Evolutionary conservation across 2,888 invertebrate genomes (phyloP), one percentile per base, ranked within the genome.

Genomic region (Acleris cristana): DNA sequence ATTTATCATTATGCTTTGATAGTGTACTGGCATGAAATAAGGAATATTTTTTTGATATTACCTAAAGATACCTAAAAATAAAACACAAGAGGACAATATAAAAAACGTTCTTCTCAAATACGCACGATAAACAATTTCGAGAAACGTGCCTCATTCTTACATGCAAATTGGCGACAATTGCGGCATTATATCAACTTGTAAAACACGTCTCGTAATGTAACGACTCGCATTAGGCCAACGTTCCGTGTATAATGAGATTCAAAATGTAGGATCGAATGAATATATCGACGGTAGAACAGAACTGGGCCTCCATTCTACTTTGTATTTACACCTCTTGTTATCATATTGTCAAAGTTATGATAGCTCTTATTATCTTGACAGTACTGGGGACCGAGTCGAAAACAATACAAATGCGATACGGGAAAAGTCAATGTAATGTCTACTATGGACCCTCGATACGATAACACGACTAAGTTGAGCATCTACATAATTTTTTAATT

Each of bases 161-260:
- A 66, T 63, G 62, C 67, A 67, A 67, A 67, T 67, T 63, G 67
- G 58, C 67, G 63, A 67, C 67, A 67, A 67, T 67, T 62, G 67
- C 48, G 58, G 53, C 63, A 67, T 67, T 67, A 63, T 63, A 67
- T 63, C 63, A 62, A 58, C 67, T 67, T 63, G 67, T 67, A 54
- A 62, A 67, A 67, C 67, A 57, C 53, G 66, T 58, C 45, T 16
- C 61, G 66, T 67, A 67, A 67, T 26, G 63, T 63, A 67, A 67
- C 63, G 67, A 63, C 63, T 54, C 63, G 44, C 62, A 58, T 67
- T 67, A 67, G 57, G n/a, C 40, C 57, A 48, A 57, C 67, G 57
- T 61, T 34, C 56, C 54, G 67, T 34, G 53, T 34, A 45, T 67
- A 67, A 67, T 58, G 67, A 63, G 63, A 67, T 67, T 58, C 63